phyloP scores from a whole-genome alignment of 2,113 vertebrate species.

The Forbesichthys papilliferus region DNA sequence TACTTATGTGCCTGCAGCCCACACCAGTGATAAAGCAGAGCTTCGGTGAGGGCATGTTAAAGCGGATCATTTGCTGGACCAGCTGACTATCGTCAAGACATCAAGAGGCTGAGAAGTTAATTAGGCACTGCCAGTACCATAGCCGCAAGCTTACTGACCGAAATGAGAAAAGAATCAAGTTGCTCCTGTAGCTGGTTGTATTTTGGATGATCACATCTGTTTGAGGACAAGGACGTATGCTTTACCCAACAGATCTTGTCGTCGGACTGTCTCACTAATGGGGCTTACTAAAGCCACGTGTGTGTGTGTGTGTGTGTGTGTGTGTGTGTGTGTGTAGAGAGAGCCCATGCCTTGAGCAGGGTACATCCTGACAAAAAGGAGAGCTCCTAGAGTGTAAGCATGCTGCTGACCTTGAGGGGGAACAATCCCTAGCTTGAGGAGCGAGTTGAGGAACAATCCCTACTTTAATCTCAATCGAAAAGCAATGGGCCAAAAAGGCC shows the following conservation, averaged over 20 bases:
- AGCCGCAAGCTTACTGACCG: not conserved
- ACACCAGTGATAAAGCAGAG: not conserved
- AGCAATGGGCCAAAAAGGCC: not conserved
- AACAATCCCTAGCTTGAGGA: too few species aligned
- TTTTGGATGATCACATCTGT: conserved; percentile 1
- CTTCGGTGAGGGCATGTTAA: not conserved
- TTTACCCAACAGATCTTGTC: not conserved
- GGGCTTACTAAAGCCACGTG: conserved; percentile 7
- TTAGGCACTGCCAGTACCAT: conserved; percentile 1
- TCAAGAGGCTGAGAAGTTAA: conserved; percentile 10
- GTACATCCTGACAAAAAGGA: too few species aligned
- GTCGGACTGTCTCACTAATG: conserved; percentile 11
- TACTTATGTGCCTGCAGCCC: conserved; percentile 15
- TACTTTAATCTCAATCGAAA: too few species aligned
- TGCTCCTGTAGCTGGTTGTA: conserved; percentile 9
- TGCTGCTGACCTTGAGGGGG: too few species aligned
- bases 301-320: not conserved
- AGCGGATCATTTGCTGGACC: not conserved
- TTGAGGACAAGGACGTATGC: conserved; percentile 5
- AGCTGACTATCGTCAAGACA: not conserved
- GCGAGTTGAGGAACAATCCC: too few species aligned
- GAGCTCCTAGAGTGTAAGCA: too few species aligned
- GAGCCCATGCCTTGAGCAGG: not conserved
- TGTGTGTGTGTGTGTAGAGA: too few species aligned
- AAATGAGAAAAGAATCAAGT: not conserved